These are phyloP conservation scores for Torymus auratus DNA, from an alignment of 2,888 invertebrate genomes.

Conservation along the genomic window DNA sequence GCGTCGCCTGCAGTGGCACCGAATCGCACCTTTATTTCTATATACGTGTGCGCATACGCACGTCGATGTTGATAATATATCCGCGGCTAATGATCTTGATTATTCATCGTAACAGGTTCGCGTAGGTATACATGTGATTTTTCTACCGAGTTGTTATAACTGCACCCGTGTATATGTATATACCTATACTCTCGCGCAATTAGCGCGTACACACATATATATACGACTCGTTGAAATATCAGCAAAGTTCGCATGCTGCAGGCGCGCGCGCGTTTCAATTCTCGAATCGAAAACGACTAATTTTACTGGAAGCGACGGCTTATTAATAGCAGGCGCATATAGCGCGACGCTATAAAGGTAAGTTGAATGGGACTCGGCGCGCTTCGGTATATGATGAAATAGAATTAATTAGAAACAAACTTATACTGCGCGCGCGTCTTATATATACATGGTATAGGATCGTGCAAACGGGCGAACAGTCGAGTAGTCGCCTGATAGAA, in stretches of 20 bases:
- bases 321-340: too few species aligned
- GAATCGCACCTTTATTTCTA: neutral
- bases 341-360: too few species aligned
- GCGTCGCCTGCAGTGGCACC: too few species aligned
- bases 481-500: neutral
- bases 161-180: neutral
- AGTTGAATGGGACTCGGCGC: too few species aligned
- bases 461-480: neutral
- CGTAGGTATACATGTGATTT: too few species aligned
- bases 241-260: too few species aligned
- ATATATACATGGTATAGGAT: neutral
- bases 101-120: conserved; percentile 17
- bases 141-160: neutral
- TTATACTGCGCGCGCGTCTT: conserved; percentile 8
- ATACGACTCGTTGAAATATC: too few species aligned
- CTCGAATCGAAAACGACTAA: too few species aligned
- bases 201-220: neutral
- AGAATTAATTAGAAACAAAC: conserved; percentile 34
- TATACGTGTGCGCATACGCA: neutral
- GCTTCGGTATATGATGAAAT: neutral
- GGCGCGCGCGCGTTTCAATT: too few species aligned
- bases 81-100: conserved; percentile 14
- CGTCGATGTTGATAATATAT: conserved; percentile 10
- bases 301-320: too few species aligned
- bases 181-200: conserved; percentile 1